phyloP scores from a whole-genome alignment of 53 echinoderm and acorn worm genomes.

The Pentamera pediparva region DNA sequence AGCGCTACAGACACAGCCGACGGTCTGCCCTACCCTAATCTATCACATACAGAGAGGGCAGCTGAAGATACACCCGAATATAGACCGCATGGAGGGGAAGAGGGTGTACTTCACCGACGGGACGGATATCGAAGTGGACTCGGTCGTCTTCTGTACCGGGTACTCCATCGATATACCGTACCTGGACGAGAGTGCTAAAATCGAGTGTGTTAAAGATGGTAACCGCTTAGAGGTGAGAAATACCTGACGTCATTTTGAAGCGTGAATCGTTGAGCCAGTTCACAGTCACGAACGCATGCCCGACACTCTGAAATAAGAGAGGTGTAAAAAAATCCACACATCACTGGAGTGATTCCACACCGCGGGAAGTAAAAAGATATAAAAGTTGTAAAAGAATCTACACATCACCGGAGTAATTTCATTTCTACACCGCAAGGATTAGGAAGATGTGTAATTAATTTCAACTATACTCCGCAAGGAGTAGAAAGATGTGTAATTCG shows the following conservation, averaged over 20 bases:
- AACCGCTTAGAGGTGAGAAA: not conserved
- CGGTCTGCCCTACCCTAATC: slow-evolving; percentile 71
- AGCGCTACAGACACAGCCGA: slow-evolving; percentile 75
- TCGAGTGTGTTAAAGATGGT: slow-evolving; percentile 54
- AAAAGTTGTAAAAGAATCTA: too few relatives aligned
- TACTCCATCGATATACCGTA: slow-evolving; percentile 74
- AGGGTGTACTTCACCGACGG: slow-evolving; percentile 68
- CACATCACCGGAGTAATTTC: too few relatives aligned
- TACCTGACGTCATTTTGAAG: too few relatives aligned
- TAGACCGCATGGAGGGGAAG: slow-evolving; percentile 57
- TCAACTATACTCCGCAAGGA: too few relatives aligned
- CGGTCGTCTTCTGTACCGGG: slow-evolving; percentile 71
- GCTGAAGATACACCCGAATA: slow-evolving; percentile 60
- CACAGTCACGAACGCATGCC: too few relatives aligned
- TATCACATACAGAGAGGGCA: slow-evolving; percentile 80
- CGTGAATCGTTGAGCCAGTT: too few relatives aligned
- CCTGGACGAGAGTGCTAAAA: slow-evolving; percentile 55
- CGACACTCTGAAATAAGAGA: too few relatives aligned
- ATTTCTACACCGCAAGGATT: too few relatives aligned
- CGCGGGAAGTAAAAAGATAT: too few relatives aligned
- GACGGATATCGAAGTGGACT: slow-evolving; percentile 50
- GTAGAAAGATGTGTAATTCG: too few relatives aligned
- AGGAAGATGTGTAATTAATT: too few relatives aligned
- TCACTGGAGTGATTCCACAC: not conserved
- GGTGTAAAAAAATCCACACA: not conserved